Conservation (phyloP, 2,113 vertebrate species). For the Symphodus melops region DNA sequence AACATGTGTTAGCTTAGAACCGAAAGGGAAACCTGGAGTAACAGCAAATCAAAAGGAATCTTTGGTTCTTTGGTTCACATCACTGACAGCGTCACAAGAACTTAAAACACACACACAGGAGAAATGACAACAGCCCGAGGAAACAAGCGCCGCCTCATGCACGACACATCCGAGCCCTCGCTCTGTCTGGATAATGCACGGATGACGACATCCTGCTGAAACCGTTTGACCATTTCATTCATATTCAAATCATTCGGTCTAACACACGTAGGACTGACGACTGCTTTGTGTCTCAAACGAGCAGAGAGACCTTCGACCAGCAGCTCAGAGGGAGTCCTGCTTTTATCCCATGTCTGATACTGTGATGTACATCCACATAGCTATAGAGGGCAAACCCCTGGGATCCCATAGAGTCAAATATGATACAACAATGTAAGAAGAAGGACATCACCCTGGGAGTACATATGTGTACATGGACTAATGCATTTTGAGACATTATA, state of each 20-base stretch:
- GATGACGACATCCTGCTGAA: constrained; percentile 59
- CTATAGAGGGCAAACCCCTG: neutral
- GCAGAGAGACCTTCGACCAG: constrained; percentile 43
- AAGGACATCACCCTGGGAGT: too few relatives aligned
- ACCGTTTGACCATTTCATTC: constrained; percentile 43
- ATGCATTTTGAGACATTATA: too few relatives aligned
- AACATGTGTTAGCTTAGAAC: constrained; percentile 4
- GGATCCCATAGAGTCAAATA: neutral
- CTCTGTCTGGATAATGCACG: constrained; percentile 34
- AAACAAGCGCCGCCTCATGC: constrained; percentile 17
- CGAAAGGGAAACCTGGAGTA: constrained; percentile 33
- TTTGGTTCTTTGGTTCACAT: constrained; percentile 68
- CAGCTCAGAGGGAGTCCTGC: constrained; percentile 13
- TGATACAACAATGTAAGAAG: neutral
- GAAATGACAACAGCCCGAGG: constrained; percentile 25
- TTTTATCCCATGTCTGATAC: constrained; percentile 7
- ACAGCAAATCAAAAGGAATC: constrained; percentile 45
- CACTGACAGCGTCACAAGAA: constrained; percentile 23
- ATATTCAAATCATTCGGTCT: constrained; percentile 48
- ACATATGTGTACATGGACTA: too few relatives aligned
- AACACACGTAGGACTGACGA: constrained; percentile 23
- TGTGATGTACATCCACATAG: neutral
- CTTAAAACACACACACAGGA: constrained; percentile 11
- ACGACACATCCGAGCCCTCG: constrained; percentile 11
- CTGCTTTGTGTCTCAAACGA: constrained; percentile 31